Evolutionary conservation across 2,888 invertebrate genomes (phyloP).

Genomic region (Zhuqinia jingwanae): DNA sequence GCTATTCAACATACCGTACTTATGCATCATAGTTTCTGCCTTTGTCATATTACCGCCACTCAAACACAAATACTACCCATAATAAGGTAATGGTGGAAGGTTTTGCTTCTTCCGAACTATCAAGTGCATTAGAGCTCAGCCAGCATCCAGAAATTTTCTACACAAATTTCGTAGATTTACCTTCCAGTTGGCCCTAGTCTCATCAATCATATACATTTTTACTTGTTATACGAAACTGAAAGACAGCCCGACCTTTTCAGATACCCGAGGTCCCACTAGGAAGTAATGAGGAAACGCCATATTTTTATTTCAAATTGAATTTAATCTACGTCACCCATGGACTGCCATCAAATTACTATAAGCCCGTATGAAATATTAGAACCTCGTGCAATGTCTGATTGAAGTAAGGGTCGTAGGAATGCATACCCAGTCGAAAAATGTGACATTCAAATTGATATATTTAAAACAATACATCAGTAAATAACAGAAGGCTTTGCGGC

Average conservation of each 20-base stretch:
- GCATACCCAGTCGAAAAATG: not conserved
- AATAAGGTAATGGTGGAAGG: not conserved
- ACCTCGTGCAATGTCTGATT: slow-evolving; percentile 32
- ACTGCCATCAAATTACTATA: slow-evolving; percentile 16
- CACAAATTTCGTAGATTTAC: not conserved
- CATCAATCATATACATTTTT: not conserved
- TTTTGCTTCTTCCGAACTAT: not conserved
- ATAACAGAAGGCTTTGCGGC: not conserved
- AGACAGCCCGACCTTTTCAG: slow-evolving; percentile 73
- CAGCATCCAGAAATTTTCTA: too few relatives aligned
- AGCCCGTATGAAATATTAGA: not conserved
- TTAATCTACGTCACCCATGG: slow-evolving; percentile 24
- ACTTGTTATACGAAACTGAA: slow-evolving; percentile 35
- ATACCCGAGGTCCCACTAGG: slow-evolving; percentile 65
- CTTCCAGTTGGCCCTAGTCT: not conserved
- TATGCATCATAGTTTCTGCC: slow-evolving; percentile 43
- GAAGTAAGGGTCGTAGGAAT: not conserved
- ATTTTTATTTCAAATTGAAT: not conserved
- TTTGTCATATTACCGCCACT: not conserved
- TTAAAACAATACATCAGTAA: not conserved
- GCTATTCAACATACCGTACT: slow-evolving; percentile 49
- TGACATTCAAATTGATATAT: not conserved
- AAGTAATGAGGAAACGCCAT: slow-evolving; percentile 34
- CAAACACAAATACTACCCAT: not conserved
- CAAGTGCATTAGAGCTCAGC: not conserved